These are phyloP conservation scores for Diaprepes abbreviatus DNA, from an alignment of 2,888 invertebrate species.

Conservation along the genomic window DNA sequence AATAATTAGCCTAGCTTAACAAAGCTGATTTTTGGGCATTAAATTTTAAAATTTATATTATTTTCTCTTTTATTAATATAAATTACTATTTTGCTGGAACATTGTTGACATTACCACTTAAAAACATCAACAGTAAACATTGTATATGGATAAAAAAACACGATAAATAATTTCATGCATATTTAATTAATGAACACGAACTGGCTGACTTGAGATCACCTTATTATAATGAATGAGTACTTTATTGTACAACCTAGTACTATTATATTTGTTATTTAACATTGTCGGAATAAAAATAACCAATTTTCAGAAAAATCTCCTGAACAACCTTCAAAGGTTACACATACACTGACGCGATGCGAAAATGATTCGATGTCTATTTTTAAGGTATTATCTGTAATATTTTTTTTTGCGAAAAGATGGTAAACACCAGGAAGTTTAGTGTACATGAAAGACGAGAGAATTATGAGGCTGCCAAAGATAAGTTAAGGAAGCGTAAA, in stretches of 20 bases:
- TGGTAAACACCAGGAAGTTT: not conserved
- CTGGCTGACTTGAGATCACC: not conserved
- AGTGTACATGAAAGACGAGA: not conserved
- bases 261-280: not conserved
- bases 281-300: slow-evolving; percentile 18
- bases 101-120: too few relatives aligned
- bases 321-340: slow-evolving; percentile 42
- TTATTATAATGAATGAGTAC: slow-evolving; percentile 16
- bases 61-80: too few relatives aligned
- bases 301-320: not conserved
- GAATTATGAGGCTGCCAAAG: not conserved
- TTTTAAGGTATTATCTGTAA: slow-evolving; percentile 29
- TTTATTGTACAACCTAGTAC: slow-evolving; percentile 6
- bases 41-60: too few relatives aligned
- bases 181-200: not conserved
- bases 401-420: slow-evolving; percentile 15
- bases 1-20: too few relatives aligned
- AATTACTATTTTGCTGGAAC: too few relatives aligned
- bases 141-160: too few relatives aligned
- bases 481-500: too few relatives aligned
- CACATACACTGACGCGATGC: slow-evolving; percentile 19
- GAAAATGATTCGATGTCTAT: slow-evolving; percentile 34
- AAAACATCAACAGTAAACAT: too few relatives aligned
- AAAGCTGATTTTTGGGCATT: too few relatives aligned
- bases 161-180: not conserved